A percentile compares a stretch with the other conserved stretches of the same genome.
Evolutionary conservation across 1,140 invertebrate species (phyloP).

Genomic region (Euglossa dilemma): DNA sequence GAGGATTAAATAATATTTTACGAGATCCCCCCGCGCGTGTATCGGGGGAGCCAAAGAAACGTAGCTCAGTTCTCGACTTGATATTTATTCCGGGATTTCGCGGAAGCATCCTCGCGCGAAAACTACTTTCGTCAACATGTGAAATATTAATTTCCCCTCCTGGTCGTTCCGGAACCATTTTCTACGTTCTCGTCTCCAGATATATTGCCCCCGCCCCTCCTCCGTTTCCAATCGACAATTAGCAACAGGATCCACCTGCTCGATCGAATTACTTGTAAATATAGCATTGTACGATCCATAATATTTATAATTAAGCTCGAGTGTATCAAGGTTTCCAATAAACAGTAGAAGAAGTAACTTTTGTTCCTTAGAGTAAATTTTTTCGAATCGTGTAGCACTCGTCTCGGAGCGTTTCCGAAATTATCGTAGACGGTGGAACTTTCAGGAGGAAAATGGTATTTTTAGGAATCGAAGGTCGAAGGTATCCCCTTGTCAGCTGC

Average conservation of each 20-base stretch:
- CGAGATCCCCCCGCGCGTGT: conserved; percentile 39
- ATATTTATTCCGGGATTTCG: conserved; percentile 56
- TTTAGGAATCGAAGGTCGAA: neutral
- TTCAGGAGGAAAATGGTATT: neutral
- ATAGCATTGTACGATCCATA: conserved; percentile 70
- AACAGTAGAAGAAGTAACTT: conserved; percentile 55
- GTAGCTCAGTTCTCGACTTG: conserved; percentile 49
- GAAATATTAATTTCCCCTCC: conserved; percentile 82
- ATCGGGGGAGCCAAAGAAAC: conserved; percentile 53
- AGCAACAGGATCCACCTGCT: conserved; percentile 70
- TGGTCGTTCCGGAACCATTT: conserved; percentile 69
- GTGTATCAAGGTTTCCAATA: conserved; percentile 73
- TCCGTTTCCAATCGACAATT: conserved; percentile 54
- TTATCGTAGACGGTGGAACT: too few relatives aligned
- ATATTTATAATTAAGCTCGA: conserved; percentile 71
- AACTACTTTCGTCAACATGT: conserved; percentile 45
- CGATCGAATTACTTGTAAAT: conserved; percentile 76
- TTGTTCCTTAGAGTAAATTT: neutral
- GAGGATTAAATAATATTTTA: conserved; percentile 82
- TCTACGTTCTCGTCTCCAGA: neutral
- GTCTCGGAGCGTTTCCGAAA: too few relatives aligned
- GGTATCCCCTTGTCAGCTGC: neutral
- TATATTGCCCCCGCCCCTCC: neutral
- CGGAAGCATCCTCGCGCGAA: conserved; percentile 34
- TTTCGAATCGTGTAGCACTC: neutral